phyloP scores from a whole-genome alignment of 1,140 invertebrate species.

The Panagrolaimus sp. region DNA sequence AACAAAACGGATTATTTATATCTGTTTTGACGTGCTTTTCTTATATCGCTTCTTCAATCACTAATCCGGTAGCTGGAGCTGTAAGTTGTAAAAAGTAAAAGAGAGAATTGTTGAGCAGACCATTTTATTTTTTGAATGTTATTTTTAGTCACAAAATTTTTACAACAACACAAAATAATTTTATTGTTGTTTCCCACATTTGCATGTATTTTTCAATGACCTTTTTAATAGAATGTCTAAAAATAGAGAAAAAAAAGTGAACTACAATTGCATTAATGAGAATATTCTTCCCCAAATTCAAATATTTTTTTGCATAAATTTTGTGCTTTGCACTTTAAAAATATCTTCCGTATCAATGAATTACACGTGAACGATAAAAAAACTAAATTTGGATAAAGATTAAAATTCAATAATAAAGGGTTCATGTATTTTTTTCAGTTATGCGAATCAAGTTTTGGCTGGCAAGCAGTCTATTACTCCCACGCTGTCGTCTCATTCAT shows the following conservation, averaged over 20 bases:
- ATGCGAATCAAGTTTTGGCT: slow-evolving; percentile 31
- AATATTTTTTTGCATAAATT: too few species aligned
- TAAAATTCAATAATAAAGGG: too few species aligned
- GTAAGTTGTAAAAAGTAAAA: too few species aligned
- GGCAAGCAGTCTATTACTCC: slow-evolving; percentile 35
- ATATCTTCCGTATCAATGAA: neutral
- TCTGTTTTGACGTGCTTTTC: slow-evolving; percentile 16
- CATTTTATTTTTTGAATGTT: too few species aligned
- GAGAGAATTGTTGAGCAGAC: too few species aligned
- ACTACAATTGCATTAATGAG: neutral
- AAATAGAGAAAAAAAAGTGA: too few species aligned
- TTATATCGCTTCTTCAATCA: slow-evolving; percentile 27
- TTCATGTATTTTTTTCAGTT: slow-evolving; percentile 28
- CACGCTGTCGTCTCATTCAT: slow-evolving; percentile 24
- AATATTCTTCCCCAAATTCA: neutral
- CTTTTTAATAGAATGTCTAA: neutral
- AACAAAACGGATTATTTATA: slow-evolving; percentile 25
- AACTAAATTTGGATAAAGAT: too few species aligned
- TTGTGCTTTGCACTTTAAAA: neutral
- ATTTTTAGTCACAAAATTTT: too few species aligned
- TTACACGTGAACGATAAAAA: neutral
- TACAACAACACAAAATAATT: too few species aligned
- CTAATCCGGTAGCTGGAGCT: slow-evolving; percentile 25
- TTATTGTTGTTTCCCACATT: too few species aligned
- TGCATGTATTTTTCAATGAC: neutral